Conservation (phyloP, 2,888 invertebrate genomes). For the Dendrolimus pini region DNA sequence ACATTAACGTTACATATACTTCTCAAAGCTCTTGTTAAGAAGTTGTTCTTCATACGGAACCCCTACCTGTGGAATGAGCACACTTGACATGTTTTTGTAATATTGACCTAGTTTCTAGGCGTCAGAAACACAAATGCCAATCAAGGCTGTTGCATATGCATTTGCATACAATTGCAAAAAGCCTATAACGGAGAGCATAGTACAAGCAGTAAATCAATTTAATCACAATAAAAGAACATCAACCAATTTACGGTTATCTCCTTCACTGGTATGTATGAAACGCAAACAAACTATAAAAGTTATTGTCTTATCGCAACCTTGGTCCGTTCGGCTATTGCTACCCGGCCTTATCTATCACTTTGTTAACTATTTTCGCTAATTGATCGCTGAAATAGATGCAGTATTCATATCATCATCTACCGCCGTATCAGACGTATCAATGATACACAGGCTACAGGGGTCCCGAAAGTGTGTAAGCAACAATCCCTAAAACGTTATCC, state of each 20-base stretch:
- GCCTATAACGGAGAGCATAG: neutral
- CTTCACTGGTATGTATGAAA: neutral
- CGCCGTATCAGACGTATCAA: no score
- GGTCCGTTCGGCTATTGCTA: conserved; percentile 16
- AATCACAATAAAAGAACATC: neutral
- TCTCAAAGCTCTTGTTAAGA: no score
- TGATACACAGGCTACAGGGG: no score
- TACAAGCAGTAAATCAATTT: conserved; percentile 3
- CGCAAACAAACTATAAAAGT: conserved; percentile 3
- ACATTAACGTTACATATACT: no score
- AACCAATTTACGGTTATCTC: conserved; percentile 6
- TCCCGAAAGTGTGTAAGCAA: no score
- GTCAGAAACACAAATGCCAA: neutral
- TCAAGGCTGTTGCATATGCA: conserved; percentile 3
- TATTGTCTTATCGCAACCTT: conserved; percentile 20
- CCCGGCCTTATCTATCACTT: conserved; percentile 6
- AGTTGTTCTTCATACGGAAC: no score
- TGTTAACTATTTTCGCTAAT: neutral
- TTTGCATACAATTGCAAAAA: neutral
- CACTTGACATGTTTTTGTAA: neutral
- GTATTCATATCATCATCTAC: no score
- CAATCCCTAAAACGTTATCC: no score
- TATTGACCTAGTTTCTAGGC: neutral
- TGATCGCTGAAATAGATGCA: neutral
- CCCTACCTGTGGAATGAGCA: no score